phyloP scores from a whole-genome alignment of 2,113 vertebrate species.

The Cettia cetti region DNA sequence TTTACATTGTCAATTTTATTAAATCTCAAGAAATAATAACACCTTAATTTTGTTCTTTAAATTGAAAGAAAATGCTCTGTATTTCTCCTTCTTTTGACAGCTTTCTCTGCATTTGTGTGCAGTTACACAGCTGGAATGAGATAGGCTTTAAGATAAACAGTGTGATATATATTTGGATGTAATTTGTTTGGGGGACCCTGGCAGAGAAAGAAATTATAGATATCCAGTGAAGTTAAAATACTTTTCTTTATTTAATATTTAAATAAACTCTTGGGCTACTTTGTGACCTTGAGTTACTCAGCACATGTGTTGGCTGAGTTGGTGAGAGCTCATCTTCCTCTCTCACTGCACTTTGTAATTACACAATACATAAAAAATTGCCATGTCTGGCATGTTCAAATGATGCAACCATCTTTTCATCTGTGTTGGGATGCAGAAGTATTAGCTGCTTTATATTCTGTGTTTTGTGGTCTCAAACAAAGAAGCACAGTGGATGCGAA shows the following conservation, averaged over 20 bases:
- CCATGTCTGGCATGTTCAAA: background rate
- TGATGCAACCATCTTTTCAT: background rate
- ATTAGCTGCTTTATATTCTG: background rate
- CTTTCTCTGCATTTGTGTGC: background rate
- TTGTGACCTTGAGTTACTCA: background rate
- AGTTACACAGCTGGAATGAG: background rate
- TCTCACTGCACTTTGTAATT: background rate
- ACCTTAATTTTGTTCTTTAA: background rate
- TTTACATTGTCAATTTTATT: background rate
- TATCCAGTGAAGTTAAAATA: background rate
- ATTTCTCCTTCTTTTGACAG: background rate
- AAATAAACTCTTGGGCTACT: background rate
- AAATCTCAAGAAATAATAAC: background rate
- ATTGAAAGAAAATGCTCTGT: background rate
- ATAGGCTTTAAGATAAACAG: background rate
- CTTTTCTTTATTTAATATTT: background rate
- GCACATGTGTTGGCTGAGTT: background rate
- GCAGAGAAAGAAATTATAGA: background rate
- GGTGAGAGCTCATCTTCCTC: background rate
- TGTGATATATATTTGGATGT: rapidly evolving
- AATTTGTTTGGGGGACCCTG: background rate
- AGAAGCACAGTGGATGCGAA: background rate
- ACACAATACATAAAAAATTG: background rate
- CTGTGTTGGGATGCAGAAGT: background rate
- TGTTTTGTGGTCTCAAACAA: background rate